Evolutionary conservation across 2,888 invertebrate species (phyloP).

Genomic region (Tyria jacobaeae): DNA sequence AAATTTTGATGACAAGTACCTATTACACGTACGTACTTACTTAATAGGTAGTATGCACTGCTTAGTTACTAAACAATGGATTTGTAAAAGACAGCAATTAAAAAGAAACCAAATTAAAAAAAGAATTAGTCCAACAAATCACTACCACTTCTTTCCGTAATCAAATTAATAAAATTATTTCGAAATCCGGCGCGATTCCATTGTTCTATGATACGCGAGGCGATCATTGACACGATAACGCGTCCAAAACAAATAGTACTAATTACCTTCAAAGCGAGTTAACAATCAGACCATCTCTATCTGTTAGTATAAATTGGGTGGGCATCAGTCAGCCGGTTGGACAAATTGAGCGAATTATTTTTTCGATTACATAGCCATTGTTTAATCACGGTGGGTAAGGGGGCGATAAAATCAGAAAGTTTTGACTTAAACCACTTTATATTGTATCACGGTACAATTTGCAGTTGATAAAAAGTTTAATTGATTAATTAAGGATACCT

Average conservation of each 20-base stretch:
- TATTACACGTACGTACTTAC: too few relatives aligned
- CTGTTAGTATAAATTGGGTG: constrained; percentile 77
- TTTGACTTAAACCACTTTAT: constrained; percentile 46
- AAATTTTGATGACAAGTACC: too few relatives aligned
- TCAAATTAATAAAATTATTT: constrained; percentile 76
- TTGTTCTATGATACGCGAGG: constrained; percentile 64
- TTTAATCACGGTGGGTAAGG: constrained; percentile 80
- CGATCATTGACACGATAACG: constrained; percentile 67
- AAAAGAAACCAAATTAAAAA: constrained; percentile 23
- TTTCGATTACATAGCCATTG: constrained; percentile 82
- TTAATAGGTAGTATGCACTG: too few relatives aligned
- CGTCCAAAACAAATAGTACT: constrained; percentile 82
- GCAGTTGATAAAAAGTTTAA: constrained; percentile 11
- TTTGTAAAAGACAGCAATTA: constrained; percentile 12
- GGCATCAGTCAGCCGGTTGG: constrained; percentile 66
- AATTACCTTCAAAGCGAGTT: constrained; percentile 79
- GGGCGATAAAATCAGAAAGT: constrained; percentile 70
- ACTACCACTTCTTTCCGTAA: constrained; percentile 67
- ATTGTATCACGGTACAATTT: constrained; percentile 32
- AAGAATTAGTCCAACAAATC: constrained; percentile 50
- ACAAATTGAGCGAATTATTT: constrained; percentile 84
- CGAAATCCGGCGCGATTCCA: constrained; percentile 73
- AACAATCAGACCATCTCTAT: constrained; percentile 76
- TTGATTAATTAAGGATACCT: not conserved
- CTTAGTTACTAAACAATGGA: too few relatives aligned